Base-by-base conservation (phyloP, 1,140 invertebrate genomes). In the Ceratina calcarata region DNA sequence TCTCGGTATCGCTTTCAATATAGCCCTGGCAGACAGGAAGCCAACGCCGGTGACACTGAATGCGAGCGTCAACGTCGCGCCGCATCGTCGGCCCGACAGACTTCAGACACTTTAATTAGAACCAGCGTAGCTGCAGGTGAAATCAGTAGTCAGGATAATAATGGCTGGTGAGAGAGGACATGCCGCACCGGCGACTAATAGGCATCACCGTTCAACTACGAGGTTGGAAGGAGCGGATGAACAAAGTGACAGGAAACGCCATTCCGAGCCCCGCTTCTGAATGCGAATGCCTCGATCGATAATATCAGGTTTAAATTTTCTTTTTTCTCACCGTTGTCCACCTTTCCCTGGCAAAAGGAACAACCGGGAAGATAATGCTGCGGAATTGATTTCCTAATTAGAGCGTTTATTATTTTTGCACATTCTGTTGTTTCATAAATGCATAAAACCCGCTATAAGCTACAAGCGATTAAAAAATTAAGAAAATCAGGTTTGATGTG, bases 81-180 rank as follows among this genome's bases (percentile, higher is more conserved):
- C 27, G 27, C 27, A 4, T 32, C 27, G 27, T 32, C 27, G 45
- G 70, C 72, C 49, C 70, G 69, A 84, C 81, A 80, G 76, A 84
- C 76, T 75, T 84, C 55, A 83, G 78, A 73, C 70, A 80, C 70
- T 84, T 84, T 84, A 84, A 84, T 84, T 84, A 84, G 82, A 78
- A 69, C 13, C 70, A 45, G 37, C 64, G 70, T 81, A 78, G 57
- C 69, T 67, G 68, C 82, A 69, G 67, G 58, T 84, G 81, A 80
- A 84, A 74, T 83, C 82, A 80, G 82, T 79, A 74, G 81, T 78
- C 81, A 78, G 75, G 69, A 84, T 83, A 84, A 84, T 84, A 84
- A 84, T 61, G 70, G 82, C 18, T 45, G 64, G 57, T 45, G 75
- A 72, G 66, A 60, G 61, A 65, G 61, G 82, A 65, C 24, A 37